Conservation (phyloP, 2,797 vertebrate genomes). For the Rhynchonycteris naso region DNA sequence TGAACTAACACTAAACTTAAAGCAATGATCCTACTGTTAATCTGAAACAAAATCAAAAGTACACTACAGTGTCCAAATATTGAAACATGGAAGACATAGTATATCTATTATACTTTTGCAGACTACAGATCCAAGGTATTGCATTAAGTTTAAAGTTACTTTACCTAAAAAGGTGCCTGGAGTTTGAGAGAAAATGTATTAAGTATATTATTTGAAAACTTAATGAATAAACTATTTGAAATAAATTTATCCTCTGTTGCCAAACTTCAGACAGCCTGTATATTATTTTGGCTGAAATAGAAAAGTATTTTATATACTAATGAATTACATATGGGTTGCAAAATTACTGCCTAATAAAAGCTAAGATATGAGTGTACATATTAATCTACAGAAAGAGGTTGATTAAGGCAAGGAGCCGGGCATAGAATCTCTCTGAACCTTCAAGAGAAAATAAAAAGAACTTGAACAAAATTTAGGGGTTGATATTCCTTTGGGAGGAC, state of each 20-base stretch:
- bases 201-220: slow-evolving; percentile 65
- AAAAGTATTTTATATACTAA: slow-evolving; percentile 68
- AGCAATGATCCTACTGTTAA: slow-evolving; percentile 33
- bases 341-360: slow-evolving; percentile 37
- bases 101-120: slow-evolving; percentile 48
- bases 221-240: slow-evolving; percentile 71
- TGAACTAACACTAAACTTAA: slow-evolving; percentile 54
- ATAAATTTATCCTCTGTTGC: slow-evolving; percentile 58
- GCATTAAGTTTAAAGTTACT: slow-evolving; percentile 59
- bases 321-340: slow-evolving; percentile 55
- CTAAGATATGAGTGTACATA: neutral
- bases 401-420: neutral
- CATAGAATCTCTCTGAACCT: neutral
- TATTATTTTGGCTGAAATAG: slow-evolving; percentile 71
- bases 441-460: neutral
- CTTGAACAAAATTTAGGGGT: neutral
- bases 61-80: neutral
- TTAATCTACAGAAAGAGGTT: neutral
- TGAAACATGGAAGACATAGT: neutral
- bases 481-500: rapidly evolving
- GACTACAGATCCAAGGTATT: slow-evolving; percentile 11
- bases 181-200: slow-evolving; percentile 46
- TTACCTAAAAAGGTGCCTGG: slow-evolving; percentile 56
- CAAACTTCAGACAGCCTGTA: slow-evolving; percentile 67
- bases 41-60: slow-evolving; percentile 35